phyloP scores from a whole-genome alignment of 1,140 invertebrate genomes.

The Drosophila sulfurigaster region DNA sequence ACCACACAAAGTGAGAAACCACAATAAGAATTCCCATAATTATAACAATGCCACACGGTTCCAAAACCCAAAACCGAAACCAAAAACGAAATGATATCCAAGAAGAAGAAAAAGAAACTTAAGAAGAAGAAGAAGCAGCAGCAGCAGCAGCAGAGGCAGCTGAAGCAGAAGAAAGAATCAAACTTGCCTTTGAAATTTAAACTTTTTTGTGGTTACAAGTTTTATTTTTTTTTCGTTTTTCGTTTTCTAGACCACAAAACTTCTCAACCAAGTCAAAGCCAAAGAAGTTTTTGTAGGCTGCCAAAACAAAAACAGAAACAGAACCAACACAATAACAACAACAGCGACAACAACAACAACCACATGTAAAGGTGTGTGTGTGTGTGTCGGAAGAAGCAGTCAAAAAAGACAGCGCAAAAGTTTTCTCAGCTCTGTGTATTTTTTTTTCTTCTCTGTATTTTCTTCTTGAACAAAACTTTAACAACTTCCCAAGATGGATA shows the following conservation, averaged over 20 bases:
- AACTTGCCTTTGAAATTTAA: conserved; percentile 77
- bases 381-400: conserved; percentile 72
- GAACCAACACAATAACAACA: conserved; percentile 52
- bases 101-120: conserved; percentile 43
- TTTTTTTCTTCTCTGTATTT: conserved; percentile 18
- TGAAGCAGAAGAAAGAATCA: conserved; percentile 45
- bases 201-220: conserved; percentile 77
- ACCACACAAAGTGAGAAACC: conserved; percentile 77
- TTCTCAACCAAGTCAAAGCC: conserved; percentile 45
- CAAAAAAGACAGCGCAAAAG: conserved; percentile 59
- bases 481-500: conserved; percentile 72
- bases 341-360: conserved; percentile 48
- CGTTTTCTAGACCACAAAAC: conserved; percentile 75
- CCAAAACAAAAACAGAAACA: conserved; percentile 63
- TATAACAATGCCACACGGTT: conserved; percentile 70
- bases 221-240: conserved; percentile 20
- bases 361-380: conserved; percentile 56
- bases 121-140: conserved; percentile 13
- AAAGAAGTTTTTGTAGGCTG: conserved; percentile 49
- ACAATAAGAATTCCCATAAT: conserved; percentile 83
- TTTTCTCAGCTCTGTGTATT: conserved; percentile 64
- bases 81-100: conserved; percentile 71
- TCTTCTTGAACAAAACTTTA: conserved; percentile 64
- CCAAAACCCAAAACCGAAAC: conserved; percentile 49
- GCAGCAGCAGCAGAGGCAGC: conserved; percentile 14